Percentiles rank a stretch among this genome's conserved stretches.
Evolutionary conservation across 1,140 invertebrate genomes (phyloP).

Genomic region (Dryas iulia): DNA sequence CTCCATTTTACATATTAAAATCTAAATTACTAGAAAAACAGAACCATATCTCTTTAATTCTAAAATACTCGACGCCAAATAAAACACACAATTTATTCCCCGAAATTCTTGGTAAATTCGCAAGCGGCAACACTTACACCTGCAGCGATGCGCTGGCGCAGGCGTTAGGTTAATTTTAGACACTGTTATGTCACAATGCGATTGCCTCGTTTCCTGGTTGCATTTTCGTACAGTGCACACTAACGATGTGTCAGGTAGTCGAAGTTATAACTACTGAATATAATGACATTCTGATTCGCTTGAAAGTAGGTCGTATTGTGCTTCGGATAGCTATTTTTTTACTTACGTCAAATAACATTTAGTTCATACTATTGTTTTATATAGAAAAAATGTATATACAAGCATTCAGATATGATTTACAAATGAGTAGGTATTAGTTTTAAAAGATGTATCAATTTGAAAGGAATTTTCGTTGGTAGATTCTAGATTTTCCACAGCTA

Average conservation of each 20-base stretch:
- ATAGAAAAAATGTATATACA: too few species aligned
- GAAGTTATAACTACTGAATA: not conserved
- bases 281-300: not conserved
- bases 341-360: too few species aligned
- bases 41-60: too few species aligned
- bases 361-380: not conserved
- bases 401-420: too few species aligned
- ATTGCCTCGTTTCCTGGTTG: constrained; percentile 44
- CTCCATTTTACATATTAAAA: too few species aligned
- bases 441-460: too few species aligned
- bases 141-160: constrained; percentile 58
- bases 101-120: constrained; percentile 43
- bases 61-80: not conserved
- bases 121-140: constrained; percentile 55
- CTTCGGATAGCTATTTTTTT: not conserved
- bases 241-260: constrained; percentile 20
- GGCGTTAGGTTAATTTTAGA: constrained; percentile 61
- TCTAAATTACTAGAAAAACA: too few species aligned
- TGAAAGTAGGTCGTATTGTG: not conserved
- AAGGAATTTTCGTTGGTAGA: too few species aligned
- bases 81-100: constrained; percentile 29
- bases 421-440: too few species aligned
- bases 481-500: too few species aligned
- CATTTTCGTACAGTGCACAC: constrained; percentile 25
- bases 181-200: constrained; percentile 65